Conservation (phyloP, 2,113 vertebrate species). For the Erythrocercus mccallii region DNA sequence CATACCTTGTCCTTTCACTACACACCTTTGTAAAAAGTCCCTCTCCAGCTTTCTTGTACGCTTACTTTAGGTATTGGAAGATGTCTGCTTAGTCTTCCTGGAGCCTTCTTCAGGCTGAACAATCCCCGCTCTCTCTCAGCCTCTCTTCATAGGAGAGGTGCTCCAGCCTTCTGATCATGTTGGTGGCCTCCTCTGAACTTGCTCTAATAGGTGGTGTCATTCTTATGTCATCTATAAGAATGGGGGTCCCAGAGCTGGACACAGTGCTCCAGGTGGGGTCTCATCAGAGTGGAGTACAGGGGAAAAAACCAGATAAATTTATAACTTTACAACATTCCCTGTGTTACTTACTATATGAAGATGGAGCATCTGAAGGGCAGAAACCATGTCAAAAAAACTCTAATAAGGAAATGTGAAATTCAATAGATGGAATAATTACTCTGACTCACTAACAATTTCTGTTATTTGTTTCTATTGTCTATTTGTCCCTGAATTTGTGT, state of each 20-base stretch:
- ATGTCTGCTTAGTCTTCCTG: neutral
- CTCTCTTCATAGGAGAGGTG: neutral
- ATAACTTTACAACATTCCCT: neutral
- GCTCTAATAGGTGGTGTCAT: neutral
- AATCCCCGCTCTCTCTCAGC: neutral
- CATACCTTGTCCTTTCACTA: neutral
- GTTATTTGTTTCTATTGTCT: neutral
- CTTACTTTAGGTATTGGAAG: neutral
- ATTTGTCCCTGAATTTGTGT: neutral
- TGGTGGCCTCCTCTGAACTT: neutral
- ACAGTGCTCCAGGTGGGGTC: too few species aligned
- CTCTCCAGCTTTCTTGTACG: neutral
- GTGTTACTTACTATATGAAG: neutral
- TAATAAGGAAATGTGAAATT: neutral
- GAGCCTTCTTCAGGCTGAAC: neutral
- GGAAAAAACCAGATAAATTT: neutral
- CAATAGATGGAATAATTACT: neutral
- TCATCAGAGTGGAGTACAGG: too few species aligned
- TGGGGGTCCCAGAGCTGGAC: neutral
- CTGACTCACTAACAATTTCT: neutral
- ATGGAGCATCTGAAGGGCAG: neutral
- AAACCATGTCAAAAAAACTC: neutral
- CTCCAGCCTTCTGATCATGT: neutral
- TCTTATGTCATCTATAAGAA: too few species aligned
- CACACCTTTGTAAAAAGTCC: neutral